A percentile compares a stretch with the other conserved stretches of the same genome.
These are phyloP conservation scores for Chrysogorgia sp. DNA, from an alignment of 92 coral and sea anemone species.

Conservation along the genomic window DNA sequence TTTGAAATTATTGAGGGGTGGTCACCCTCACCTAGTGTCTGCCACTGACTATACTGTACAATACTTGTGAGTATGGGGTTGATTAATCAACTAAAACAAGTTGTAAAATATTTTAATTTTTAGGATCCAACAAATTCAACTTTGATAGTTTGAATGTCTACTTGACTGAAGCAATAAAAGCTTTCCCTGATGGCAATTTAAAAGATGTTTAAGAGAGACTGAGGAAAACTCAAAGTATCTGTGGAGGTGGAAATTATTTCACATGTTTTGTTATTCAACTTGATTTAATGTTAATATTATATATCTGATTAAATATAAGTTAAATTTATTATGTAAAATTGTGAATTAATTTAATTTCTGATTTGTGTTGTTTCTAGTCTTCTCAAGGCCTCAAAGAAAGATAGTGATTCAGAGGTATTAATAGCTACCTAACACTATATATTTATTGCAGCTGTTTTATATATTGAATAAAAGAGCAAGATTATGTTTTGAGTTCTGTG, in stretches of 20 bases:
- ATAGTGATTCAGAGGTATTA: neutral
- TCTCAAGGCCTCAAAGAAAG: neutral
- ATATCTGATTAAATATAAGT: too few relatives aligned
- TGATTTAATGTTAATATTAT: too few relatives aligned
- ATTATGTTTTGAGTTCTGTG: too few relatives aligned
- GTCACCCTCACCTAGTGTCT: too few relatives aligned
- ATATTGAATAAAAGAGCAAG: too few relatives aligned
- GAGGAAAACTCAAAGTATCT: constrained; percentile 21
- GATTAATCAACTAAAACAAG: neutral
- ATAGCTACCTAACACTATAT: too few relatives aligned
- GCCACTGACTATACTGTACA: too few relatives aligned
- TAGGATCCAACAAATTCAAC: constrained; percentile 23
- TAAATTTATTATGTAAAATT: too few relatives aligned
- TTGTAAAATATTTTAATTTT: neutral
- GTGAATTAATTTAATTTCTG: too few relatives aligned
- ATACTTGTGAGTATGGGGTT: neutral
- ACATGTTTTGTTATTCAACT: too few relatives aligned
- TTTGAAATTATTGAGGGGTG: too few relatives aligned
- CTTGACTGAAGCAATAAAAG: constrained; percentile 17
- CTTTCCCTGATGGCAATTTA: constrained; percentile 30
- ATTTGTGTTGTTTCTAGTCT: neutral
- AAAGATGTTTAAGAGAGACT: constrained; percentile 9
- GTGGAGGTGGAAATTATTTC: constrained; percentile 22
- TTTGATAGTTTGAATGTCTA: neutral
- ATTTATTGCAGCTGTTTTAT: too few relatives aligned